Percentiles rank a stretch among this genome's conserved stretches.
Conservation (phyloP, 2,888 invertebrate species). For the Zaprionus obscuricornis region DNA sequence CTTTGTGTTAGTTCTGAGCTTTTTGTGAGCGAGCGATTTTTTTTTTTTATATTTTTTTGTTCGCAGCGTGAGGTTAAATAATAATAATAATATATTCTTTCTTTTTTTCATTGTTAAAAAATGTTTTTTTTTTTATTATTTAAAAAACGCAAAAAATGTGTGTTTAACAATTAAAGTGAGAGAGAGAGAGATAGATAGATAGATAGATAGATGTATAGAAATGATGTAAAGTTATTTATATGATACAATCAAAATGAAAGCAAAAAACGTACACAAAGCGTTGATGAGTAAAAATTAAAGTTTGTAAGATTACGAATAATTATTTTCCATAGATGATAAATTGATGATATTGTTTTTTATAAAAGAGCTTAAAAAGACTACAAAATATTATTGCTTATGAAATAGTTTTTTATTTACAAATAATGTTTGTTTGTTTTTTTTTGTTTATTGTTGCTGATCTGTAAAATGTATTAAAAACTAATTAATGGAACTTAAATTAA, state of each 20-base stretch:
- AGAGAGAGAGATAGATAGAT: constrained; percentile 60
- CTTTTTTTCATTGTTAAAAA: constrained; percentile 49
- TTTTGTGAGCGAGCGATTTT: constrained; percentile 51
- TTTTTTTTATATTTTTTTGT: constrained; percentile 16
- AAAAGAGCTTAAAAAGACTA: constrained; percentile 40
- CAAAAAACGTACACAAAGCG: constrained; percentile 77
- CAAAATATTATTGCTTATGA: no score
- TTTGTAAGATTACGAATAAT: neutral
- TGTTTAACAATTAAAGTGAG: constrained; percentile 60
- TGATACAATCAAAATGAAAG: constrained; percentile 69
- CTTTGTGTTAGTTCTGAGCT: constrained; percentile 81
- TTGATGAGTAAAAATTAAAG: constrained; percentile 64
- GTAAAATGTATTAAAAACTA: no score
- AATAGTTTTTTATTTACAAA: constrained; percentile 47
- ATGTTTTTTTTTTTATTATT: constrained; percentile 44
- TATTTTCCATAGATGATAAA: constrained; percentile 13
- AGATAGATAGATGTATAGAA: no score
- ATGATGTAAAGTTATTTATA: constrained; percentile 55
- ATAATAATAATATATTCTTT: constrained; percentile 63
- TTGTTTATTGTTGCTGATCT: no score
- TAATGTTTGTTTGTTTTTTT: constrained; percentile 40
- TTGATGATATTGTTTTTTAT: constrained; percentile 29
- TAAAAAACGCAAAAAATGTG: constrained; percentile 55
- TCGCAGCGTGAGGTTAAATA: constrained; percentile 52
- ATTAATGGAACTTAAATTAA: no score